phyloP scores from a whole-genome alignment of 2,797 vertebrate genomes.

The Lindbergichthys nudifrons region DNA sequence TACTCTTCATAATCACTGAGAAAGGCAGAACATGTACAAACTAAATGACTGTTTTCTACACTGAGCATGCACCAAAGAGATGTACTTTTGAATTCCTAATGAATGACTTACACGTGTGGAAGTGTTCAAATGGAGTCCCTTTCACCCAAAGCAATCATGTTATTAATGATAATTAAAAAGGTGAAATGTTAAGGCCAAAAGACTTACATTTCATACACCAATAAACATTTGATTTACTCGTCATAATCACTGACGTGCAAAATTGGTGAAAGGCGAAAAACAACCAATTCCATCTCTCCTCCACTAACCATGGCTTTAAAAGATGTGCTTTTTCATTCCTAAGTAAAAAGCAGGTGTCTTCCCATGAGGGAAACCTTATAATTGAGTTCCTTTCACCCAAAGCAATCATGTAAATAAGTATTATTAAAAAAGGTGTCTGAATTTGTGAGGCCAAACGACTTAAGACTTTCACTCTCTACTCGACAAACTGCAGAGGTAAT shows the following conservation, averaged over 20 bases:
- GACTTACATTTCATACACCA: background rate
- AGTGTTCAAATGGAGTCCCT: background rate
- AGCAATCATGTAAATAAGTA: background rate
- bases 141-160: too few relatives aligned
- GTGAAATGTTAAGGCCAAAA: too few relatives aligned
- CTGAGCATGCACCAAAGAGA: background rate
- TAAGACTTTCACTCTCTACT: constrained; percentile 10
- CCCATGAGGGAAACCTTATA: background rate
- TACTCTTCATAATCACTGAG: too few relatives aligned
- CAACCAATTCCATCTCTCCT: background rate
- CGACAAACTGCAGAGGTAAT: background rate
- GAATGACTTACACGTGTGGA: background rate
- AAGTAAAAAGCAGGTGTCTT: background rate
- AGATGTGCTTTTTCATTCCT: background rate
- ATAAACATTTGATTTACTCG: too few relatives aligned
- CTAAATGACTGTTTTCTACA: background rate
- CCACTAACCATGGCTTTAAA: background rate
- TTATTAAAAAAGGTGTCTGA: background rate
- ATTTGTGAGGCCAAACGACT: background rate
- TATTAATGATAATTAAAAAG: too few relatives aligned
- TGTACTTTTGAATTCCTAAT: background rate
- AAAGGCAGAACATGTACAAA: too few relatives aligned
- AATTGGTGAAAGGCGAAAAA: too few relatives aligned
- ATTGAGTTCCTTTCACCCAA: background rate
- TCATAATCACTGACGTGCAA: too few relatives aligned